Evolutionary conservation across 2,113 vertebrate genomes (phyloP).

Genomic region (Microtus ochrogaster): DNA sequence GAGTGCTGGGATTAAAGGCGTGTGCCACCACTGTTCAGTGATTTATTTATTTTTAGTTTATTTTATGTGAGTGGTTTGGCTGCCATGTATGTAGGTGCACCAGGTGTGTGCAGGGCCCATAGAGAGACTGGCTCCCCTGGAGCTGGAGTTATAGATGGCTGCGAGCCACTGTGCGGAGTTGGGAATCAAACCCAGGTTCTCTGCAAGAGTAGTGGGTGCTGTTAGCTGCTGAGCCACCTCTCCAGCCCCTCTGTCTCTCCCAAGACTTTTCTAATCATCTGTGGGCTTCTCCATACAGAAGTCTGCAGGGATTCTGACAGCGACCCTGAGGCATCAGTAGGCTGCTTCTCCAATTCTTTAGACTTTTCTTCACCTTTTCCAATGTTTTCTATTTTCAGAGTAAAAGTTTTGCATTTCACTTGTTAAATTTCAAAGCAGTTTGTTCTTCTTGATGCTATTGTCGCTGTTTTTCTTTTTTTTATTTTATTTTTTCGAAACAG

Average conservation of each 20-base stretch:
- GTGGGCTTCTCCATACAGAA: not conserved
- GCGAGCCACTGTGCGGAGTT: not conserved
- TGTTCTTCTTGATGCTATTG: not conserved
- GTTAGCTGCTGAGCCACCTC: too few relatives aligned
- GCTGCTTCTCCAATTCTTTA: not conserved
- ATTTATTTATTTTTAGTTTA: too few relatives aligned
- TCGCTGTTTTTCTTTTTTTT: too few relatives aligned
- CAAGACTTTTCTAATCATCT: not conserved
- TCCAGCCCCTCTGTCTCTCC: not conserved
- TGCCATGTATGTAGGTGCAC: too few relatives aligned
- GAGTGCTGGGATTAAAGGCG: too few relatives aligned
- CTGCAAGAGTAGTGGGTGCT: not conserved
- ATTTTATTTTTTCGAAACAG: too few relatives aligned
- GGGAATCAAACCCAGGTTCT: not conserved
- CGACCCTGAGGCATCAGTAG: not conserved
- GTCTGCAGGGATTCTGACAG: not conserved
- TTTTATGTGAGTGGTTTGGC: too few relatives aligned
- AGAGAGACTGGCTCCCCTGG: not conserved
- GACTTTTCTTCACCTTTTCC: not conserved
- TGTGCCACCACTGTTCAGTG: too few relatives aligned
- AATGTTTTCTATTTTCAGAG: not conserved
- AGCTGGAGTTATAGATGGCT: not conserved
- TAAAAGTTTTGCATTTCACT: not conserved
- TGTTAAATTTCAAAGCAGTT: not conserved
- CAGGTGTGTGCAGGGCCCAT: too few relatives aligned